phyloP scores from a whole-genome alignment of 2,888 invertebrate species.

The Iphiclides podalirius region DNA sequence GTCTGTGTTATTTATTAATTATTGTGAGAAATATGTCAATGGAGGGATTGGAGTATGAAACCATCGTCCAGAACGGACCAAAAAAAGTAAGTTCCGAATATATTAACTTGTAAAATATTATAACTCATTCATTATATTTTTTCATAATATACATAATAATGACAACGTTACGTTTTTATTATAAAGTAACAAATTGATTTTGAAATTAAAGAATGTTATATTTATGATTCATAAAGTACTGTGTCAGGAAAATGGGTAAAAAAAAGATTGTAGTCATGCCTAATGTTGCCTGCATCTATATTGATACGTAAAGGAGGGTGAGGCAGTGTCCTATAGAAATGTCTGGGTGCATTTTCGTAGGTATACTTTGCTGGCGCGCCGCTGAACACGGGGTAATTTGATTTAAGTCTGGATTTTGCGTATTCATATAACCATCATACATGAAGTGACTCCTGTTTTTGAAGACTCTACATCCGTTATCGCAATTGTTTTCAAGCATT shows the following conservation, averaged over 20 bases:
- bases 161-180: slow-evolving; percentile 11
- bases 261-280: slow-evolving; percentile 12
- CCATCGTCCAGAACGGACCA: slow-evolving; percentile 82
- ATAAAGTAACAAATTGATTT: slow-evolving; percentile 14
- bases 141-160: slow-evolving; percentile 28
- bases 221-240: background rate
- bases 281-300: slow-evolving; percentile 26
- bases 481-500: too few species aligned
- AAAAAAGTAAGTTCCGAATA: slow-evolving; percentile 79
- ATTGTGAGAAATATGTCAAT: slow-evolving; percentile 69
- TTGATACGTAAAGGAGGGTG: slow-evolving; percentile 41
- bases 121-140: slow-evolving; percentile 28
- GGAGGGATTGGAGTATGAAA: slow-evolving; percentile 83
- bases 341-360: slow-evolving; percentile 68
- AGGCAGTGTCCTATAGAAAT: slow-evolving; percentile 57
- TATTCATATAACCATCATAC: slow-evolving; percentile 33
- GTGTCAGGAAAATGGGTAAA: slow-evolving; percentile 10
- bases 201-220: background rate
- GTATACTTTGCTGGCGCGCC: slow-evolving; percentile 44
- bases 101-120: background rate
- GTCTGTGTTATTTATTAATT: slow-evolving; percentile 51
- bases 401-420: slow-evolving; percentile 54
- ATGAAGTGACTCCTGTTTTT: too few species aligned
- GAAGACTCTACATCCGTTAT: too few species aligned
- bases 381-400: slow-evolving; percentile 51